These are phyloP conservation scores for Leguminivora glycinivorella DNA, from an alignment of 1,140 invertebrate species.

Conservation along the genomic window DNA sequence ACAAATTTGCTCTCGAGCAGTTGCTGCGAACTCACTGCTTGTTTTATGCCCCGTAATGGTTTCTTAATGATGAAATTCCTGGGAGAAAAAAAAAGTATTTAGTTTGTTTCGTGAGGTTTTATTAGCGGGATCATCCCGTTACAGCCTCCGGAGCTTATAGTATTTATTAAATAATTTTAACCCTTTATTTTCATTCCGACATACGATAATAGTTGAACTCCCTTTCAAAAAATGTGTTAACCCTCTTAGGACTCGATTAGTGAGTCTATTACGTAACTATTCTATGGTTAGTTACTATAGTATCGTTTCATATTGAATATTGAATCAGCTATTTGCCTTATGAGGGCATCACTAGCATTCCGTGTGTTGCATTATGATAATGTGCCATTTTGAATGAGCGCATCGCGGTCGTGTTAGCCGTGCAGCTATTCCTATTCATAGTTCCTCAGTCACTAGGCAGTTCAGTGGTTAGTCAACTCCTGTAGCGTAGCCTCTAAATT, in stretches of 20 bases:
- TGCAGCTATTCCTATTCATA: background rate
- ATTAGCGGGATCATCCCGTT: constrained; percentile 26
- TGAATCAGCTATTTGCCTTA: constrained; percentile 52
- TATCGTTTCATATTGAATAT: constrained; percentile 38
- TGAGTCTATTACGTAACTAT: background rate
- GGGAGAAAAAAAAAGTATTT: constrained; percentile 14
- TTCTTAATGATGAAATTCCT: constrained; percentile 40
- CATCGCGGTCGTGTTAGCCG: constrained; percentile 47
- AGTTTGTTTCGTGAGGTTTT: constrained; percentile 14
- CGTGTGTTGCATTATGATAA: constrained; percentile 68
- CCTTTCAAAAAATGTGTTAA: background rate
- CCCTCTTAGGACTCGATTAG: background rate
- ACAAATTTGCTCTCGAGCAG: constrained; percentile 21
- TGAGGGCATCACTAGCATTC: constrained; percentile 60
- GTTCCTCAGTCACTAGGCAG: no score
- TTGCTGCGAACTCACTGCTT: constrained; percentile 22
- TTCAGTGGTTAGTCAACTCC: background rate
- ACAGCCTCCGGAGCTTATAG: background rate
- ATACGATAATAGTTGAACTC: background rate
- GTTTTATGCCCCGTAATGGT: constrained; percentile 35
- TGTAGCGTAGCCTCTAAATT: background rate
- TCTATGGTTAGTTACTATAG: no score
- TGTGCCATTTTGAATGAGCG: constrained; percentile 65
- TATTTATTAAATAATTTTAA: background rate
- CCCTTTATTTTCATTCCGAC: background rate